Base-by-base conservation (phyloP, 2,888 invertebrate genomes). In the Troides helena region DNA sequence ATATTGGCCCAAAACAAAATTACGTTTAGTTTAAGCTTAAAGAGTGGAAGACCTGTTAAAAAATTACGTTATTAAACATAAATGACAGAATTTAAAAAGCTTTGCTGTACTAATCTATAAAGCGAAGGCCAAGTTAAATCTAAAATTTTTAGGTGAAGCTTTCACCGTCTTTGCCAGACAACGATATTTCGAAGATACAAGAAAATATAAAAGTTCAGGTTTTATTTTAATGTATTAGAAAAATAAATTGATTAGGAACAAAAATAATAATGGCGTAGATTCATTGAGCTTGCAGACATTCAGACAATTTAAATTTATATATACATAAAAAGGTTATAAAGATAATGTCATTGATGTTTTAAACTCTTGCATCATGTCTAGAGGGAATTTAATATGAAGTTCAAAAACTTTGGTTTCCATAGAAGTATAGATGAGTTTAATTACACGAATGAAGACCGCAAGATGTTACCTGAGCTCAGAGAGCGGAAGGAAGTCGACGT, bases 401-500 rank as follows among this genome's bases (percentile, higher is more conserved):
- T 46, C 25, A 14, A 60, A 65, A 30, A 5, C 14, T 64, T 46
- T 67, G 70, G 67, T 70, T 70, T 67, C 70, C 67, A 64, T 64
- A 67, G 67, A 70, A 64, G 5, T 23, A 46, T 58, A 61, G 23
- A 61, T 43, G 58, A 62, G 5, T 58, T 43, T n/a, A 2, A 36
- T 69, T 62, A 61, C 5, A 18, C 18, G 21, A 23, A 0, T 23
- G n/a, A 46, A 17, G 62, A 58, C 43, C 57, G 18, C 70, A 25
- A 71, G 63, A 67, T 81, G 91, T 93, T 93, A 98, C 98, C 98
- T 98, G 92, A 98, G 95, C 92, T 99, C 98, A 76, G 97, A 95
- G 77, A 98, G 95, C 73, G 99, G 98, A 82, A 99, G 95, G 94
- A 99, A 98, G 92, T 98, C 98, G 74, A 97, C 95, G 90, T 99